Conservation (phyloP, 2,113 vertebrate genomes). For the Syngnathoides biaculeatus region DNA sequence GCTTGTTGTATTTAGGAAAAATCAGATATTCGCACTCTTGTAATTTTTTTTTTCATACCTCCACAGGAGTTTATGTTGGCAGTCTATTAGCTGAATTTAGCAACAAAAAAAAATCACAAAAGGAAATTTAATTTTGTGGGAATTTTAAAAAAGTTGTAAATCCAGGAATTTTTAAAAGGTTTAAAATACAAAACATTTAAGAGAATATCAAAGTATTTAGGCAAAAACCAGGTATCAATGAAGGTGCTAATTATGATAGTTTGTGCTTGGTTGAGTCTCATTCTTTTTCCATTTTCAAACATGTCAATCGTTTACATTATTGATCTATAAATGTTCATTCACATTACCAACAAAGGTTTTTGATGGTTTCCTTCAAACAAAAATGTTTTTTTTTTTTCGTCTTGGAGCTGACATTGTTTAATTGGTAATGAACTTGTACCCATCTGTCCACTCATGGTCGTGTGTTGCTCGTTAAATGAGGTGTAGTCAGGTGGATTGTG, state of each 20-base stretch:
- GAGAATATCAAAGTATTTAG: not conserved
- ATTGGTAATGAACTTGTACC: not conserved
- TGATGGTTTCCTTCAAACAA: not conserved
- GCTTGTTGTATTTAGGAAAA: not conserved
- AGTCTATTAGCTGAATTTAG: not conserved
- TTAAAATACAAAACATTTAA: not conserved
- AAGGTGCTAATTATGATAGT: not conserved
- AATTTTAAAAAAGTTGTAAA: not conserved
- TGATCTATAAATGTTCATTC: not conserved
- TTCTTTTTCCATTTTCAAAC: not conserved
- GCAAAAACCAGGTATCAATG: not conserved
- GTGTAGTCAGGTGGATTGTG: slow-evolving; percentile 2
- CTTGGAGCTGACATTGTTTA: not conserved
- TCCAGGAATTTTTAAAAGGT: not conserved
- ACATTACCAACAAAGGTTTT: not conserved
- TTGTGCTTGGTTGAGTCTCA: not conserved
- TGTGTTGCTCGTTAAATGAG: slow-evolving; percentile 1
- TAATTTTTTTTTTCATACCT: too few species aligned
- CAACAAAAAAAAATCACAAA: not conserved
- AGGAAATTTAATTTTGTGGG: not conserved
- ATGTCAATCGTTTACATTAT: not conserved
- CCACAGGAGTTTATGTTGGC: too few species aligned
- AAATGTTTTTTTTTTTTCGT: not conserved
- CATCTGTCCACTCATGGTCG: slow-evolving; percentile 3
- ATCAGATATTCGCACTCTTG: too few species aligned